Percentiles rank a stretch among this genome's conserved stretches.
These are phyloP conservation scores for Hoplostethus mediterraneus DNA, from an alignment of 2,797 vertebrate species.

Conservation along the genomic window DNA sequence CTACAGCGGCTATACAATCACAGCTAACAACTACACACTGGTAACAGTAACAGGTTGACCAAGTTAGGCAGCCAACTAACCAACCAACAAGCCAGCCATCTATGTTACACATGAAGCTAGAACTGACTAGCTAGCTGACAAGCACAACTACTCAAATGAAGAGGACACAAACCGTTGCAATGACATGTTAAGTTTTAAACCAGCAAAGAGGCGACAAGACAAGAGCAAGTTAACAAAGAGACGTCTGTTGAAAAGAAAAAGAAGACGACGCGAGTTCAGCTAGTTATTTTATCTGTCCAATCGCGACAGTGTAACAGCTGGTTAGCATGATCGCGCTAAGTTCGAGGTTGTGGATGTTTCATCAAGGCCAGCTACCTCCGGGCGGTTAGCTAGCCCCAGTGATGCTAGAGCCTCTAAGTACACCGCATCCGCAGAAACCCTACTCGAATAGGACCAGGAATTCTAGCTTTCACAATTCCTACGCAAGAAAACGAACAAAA, in stretches of 20 bases:
- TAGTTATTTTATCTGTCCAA: background rate
- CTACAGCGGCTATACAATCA: background rate
- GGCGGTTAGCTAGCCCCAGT: constrained; percentile 62
- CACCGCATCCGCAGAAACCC: constrained; percentile 22
- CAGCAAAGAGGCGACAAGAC: background rate
- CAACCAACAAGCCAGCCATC: background rate
- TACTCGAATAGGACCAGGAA: background rate
- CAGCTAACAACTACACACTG: background rate
- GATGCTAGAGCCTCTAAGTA: constrained; percentile 68
- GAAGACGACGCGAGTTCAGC: background rate
- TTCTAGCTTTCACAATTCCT: background rate
- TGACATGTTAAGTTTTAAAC: constrained; percentile 25
- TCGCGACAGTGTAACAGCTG: constrained; percentile 4
- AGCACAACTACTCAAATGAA: constrained; percentile 29
- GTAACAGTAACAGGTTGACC: background rate
- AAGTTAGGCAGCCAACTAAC: background rate
- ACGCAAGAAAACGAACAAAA: constrained; percentile 20
- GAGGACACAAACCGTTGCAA: constrained; percentile 52
- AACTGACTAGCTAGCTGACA: constrained; percentile 44
- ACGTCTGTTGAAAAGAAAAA: background rate
- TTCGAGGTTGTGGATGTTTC: constrained; percentile 57
- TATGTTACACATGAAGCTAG: background rate
- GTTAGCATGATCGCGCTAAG: constrained; percentile 66
- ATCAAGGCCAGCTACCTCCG: constrained; percentile 71
- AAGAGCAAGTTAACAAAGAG: background rate